Evolutionary conservation across 2,797 vertebrate species (phyloP).

Genomic region (Poecilia velifera): DNA sequence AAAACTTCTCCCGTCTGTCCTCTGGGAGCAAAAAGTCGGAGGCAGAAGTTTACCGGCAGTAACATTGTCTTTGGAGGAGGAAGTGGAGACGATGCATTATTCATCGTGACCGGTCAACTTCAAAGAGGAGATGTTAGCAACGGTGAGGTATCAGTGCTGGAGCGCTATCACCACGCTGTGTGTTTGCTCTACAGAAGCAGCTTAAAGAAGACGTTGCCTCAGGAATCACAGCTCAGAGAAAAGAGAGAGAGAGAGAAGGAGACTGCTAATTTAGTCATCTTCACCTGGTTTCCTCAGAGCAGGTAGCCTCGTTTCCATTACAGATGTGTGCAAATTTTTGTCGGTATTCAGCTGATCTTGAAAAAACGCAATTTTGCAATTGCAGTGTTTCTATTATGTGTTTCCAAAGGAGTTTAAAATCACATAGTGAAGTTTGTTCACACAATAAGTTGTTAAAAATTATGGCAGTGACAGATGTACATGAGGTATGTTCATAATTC

Average conservation of each 20-base stretch:
- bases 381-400: no score
- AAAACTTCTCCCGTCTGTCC: slow-evolving; percentile 55
- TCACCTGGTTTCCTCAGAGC: slow-evolving; percentile 18
- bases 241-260: slow-evolving; percentile 3
- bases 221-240: slow-evolving; percentile 51
- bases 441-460: no score
- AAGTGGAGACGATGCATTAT: slow-evolving; percentile 65
- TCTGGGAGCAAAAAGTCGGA: slow-evolving; percentile 51
- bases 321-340: no score
- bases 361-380: no score
- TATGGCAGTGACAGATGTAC: no score
- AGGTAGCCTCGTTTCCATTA: no score
- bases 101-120: slow-evolving; percentile 75
- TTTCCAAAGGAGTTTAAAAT: no score
- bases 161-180: slow-evolving; percentile 36
- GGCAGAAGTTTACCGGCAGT: slow-evolving; percentile 71
- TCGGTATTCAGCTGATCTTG: no score
- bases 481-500: no score
- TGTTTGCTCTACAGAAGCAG: slow-evolving; percentile 53
- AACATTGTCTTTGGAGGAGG: slow-evolving; percentile 67
- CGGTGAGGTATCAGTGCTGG: slow-evolving; percentile 35
- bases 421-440: no score
- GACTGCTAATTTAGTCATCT: slow-evolving; percentile 12
- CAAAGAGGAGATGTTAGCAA: slow-evolving; percentile 65
- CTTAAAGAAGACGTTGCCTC: slow-evolving; percentile 57